Base-by-base conservation (phyloP, 2,888 invertebrate species). In the Graphium colonna region DNA sequence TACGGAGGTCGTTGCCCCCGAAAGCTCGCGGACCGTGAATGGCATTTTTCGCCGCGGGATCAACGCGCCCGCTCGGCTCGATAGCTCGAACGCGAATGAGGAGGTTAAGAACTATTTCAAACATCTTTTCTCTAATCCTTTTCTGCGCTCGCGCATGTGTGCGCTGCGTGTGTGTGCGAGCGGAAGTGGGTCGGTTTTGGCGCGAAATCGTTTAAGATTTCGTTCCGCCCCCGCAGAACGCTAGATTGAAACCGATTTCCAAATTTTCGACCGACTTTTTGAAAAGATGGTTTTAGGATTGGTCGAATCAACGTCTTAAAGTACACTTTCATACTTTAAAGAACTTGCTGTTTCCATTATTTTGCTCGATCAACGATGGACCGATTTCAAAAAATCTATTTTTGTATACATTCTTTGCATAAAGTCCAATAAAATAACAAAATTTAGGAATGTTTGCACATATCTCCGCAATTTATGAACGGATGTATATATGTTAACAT, bases 51-150 rank as follows among this genome's bases (percentile, higher is more conserved):
- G 60, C 57, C 55, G 60, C 57, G 61, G 58, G 61, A 57, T 58
- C 59, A 64, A 66, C 71, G 77, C 85, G 87, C 79, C 83, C 85
- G 85, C 79, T 71, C 82, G 57, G 71, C 67, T 66, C 79, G 84
- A 79, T 71, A 65, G 71, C 88, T 72, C 77, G 69, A 72, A 83
- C 68, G 71, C 88, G 87, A 89, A 86, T 89, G 88, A 84, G 79
- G 78, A 80, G 79, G 61, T 76, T 65, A 74, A 85, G 83, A 86
- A 86, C 84, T 86, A 84, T 86, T 86, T 82, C 86, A 86, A 86
- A 81, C 74, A 83, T 83, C 79, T 85, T 82, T 82, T 81, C 83
- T 84, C 83, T 84, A 83, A 83, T 82, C 82, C 83, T 83, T 83
- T 82, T 75, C 80, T 77, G 77, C 74, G 69, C 72, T 62, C 65